A percentile compares a stretch with the other conserved stretches of the same genome.
phyloP scores from a whole-genome alignment of 2,113 vertebrate species.

The Poeciliopsis retropinna region DNA sequence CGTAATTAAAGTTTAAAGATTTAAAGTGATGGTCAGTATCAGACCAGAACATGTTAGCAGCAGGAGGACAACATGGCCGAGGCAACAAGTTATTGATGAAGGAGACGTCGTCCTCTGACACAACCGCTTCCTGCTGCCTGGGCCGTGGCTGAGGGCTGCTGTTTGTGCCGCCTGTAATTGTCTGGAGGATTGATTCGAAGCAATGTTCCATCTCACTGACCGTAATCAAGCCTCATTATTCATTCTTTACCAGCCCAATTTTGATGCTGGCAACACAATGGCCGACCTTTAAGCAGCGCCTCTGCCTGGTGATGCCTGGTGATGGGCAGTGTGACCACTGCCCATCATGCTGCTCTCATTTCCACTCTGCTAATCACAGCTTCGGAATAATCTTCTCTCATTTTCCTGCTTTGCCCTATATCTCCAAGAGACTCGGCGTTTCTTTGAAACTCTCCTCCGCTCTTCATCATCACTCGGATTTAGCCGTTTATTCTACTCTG shows the following conservation, averaged over 20 bases:
- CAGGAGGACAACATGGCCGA: slow-evolving; percentile 54
- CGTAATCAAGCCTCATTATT: slow-evolving; percentile 83
- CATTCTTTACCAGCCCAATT: slow-evolving; percentile 72
- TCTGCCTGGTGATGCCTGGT: slow-evolving; percentile 60
- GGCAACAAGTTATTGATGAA: slow-evolving; percentile 78
- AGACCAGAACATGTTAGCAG: slow-evolving; percentile 15
- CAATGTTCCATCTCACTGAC: slow-evolving; percentile 73
- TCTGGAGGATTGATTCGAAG: slow-evolving; percentile 79
- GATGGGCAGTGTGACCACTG: slow-evolving; percentile 49
- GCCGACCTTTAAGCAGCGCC: slow-evolving; percentile 52
- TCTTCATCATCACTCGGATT: slow-evolving; percentile 54
- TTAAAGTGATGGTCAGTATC: not conserved
- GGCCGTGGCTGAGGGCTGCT: slow-evolving; percentile 52
- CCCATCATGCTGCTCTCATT: slow-evolving; percentile 43
- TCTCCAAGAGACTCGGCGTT: slow-evolving; percentile 42
- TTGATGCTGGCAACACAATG: slow-evolving; percentile 70
- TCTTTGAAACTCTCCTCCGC: slow-evolving; percentile 53
- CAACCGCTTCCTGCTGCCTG: slow-evolving; percentile 68
- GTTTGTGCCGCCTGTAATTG: slow-evolving; percentile 74
- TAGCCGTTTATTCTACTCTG: slow-evolving; percentile 46
- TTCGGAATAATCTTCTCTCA: slow-evolving; percentile 62
- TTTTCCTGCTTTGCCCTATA: slow-evolving; percentile 52
- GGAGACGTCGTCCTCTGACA: slow-evolving; percentile 77
- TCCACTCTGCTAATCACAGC: slow-evolving; percentile 44
- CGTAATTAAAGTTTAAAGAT: not conserved